Conservation (phyloP, 2,113 vertebrate species). For the Chionodraco myersi region DNA sequence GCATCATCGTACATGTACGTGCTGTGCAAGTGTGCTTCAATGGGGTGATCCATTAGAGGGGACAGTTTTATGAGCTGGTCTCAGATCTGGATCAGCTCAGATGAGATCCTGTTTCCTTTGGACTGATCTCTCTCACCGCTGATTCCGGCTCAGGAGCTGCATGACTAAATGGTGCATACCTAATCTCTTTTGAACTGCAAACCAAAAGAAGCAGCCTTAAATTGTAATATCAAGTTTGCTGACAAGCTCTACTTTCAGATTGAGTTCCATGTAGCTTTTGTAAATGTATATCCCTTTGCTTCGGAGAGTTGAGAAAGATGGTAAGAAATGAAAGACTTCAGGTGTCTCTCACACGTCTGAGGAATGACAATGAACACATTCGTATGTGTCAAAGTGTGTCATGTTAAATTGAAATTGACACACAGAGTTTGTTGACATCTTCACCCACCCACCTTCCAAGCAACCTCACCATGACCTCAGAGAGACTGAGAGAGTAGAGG, state of each 20-base stretch:
- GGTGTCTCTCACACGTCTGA: slow-evolving; percentile 16
- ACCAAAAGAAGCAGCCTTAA: slow-evolving; percentile 73
- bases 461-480: slow-evolving; percentile 62
- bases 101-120: slow-evolving; percentile 80
- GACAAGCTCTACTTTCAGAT: slow-evolving; percentile 81
- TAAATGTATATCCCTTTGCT: slow-evolving; percentile 55
- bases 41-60: slow-evolving; percentile 74
- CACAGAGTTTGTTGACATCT: slow-evolving; percentile 28
- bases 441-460: slow-evolving; percentile 46
- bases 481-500: slow-evolving; percentile 39
- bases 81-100: slow-evolving; percentile 77
- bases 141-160: slow-evolving; percentile 78
- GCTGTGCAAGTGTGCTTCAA: slow-evolving; percentile 38
- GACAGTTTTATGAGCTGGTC: slow-evolving; percentile 79
- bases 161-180: slow-evolving; percentile 81
- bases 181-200: slow-evolving; percentile 83
- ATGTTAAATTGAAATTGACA: slow-evolving; percentile 1
- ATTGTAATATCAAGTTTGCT: slow-evolving; percentile 78
- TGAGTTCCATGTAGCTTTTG: slow-evolving; percentile 71
- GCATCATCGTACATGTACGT: slow-evolving; percentile 24
- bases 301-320: slow-evolving; percentile 16
- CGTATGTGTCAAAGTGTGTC: slow-evolving; percentile 5
- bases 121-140: slow-evolving; percentile 71
- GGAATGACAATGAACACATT: slow-evolving; percentile 6
- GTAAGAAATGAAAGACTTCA: slow-evolving; percentile 21